Base-by-base conservation (phyloP, 2,888 invertebrate species). In the Eupithecia subumbrata region DNA sequence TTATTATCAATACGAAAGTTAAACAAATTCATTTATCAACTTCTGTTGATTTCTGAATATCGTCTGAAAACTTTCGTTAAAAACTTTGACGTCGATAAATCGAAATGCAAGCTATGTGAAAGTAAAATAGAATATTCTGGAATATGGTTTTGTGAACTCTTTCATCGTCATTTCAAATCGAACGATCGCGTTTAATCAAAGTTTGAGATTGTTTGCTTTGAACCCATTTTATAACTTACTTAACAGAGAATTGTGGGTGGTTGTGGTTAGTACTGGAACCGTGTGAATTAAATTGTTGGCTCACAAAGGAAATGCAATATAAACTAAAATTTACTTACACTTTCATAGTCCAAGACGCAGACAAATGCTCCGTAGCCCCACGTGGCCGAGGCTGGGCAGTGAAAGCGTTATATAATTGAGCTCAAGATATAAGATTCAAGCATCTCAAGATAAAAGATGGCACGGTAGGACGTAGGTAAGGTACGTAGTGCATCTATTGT, bases 101-200 rank as follows among this genome's bases (percentile, higher is more conserved):
- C n/a, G 40, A 40, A 67, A 40, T 67, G 67, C 67, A 67, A 67
- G 40, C 67, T 67, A n/a, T 40, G 40, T 64, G 18, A 64, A 67
- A 67, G 37, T 67, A n/a, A 40, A 67, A 34, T 67, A 43, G 72
- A 72, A 25, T 72, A 52, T 52, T 30, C 30, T 63, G 45, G 71
- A 67, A 40, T 40, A 40, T 67, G 34, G 60, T 34, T 40, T 67
- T 37, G 40, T 66, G 43, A 67, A 40, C 30, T 43, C 60, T 43
- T 68, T 68, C 43, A 68, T 68, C 68, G 37, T 43, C 12, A 18
- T 64, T 25, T 68, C 30, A 66, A 16, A 66, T 30, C 22, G 74
- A 63, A 74, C 76, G 69, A 74, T 79, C 71, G 70, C 75, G 74
- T 72, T 78, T 76, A 75, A 80, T 77, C 75, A 73, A 72, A 78